Evolutionary conservation across 2,113 vertebrate species (phyloP).

Genomic region (Bufo bufo): DNA sequence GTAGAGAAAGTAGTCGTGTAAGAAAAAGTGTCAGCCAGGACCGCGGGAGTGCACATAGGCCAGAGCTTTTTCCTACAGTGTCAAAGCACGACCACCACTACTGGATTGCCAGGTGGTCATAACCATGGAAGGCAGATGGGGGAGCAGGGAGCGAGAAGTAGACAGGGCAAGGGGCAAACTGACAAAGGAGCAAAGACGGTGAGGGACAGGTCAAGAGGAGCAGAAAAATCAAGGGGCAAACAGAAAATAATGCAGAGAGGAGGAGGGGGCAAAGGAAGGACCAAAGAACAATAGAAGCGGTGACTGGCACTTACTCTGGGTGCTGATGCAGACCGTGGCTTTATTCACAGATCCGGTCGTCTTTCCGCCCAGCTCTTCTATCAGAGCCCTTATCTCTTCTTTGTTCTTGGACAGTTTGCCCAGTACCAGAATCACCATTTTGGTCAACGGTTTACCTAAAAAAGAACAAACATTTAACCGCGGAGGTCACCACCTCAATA

Average conservation of each 20-base stretch:
- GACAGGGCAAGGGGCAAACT: too few relatives aligned
- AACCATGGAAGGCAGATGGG: too few relatives aligned
- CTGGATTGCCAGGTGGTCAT: too few relatives aligned
- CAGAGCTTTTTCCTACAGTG: too few relatives aligned
- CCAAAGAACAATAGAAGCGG: not conserved
- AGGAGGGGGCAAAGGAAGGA: not conserved
- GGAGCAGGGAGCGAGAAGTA: too few relatives aligned
- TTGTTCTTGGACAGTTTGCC: slow-evolving; percentile 92
- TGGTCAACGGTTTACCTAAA: slow-evolving; percentile 87
- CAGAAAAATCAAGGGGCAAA: not conserved
- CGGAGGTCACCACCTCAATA: not conserved
- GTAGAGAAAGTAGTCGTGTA: too few relatives aligned
- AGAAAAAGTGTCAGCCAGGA: too few relatives aligned
- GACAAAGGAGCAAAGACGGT: too few relatives aligned
- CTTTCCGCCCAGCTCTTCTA: slow-evolving; percentile 92
- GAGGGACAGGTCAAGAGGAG: too few relatives aligned
- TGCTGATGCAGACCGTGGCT: slow-evolving; percentile 89
- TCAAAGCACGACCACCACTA: too few relatives aligned
- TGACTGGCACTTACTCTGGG: slow-evolving; percentile 80
- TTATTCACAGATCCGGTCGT: slow-evolving; percentile 81
- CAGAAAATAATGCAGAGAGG: not conserved
- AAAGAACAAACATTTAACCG: not conserved
- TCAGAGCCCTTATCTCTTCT: slow-evolving; percentile 83
- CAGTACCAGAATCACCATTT: slow-evolving; percentile 85
- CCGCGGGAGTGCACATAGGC: too few relatives aligned